Conservation (phyloP, 2,797 vertebrate species). For the Gymnothorax reevesii region DNA sequence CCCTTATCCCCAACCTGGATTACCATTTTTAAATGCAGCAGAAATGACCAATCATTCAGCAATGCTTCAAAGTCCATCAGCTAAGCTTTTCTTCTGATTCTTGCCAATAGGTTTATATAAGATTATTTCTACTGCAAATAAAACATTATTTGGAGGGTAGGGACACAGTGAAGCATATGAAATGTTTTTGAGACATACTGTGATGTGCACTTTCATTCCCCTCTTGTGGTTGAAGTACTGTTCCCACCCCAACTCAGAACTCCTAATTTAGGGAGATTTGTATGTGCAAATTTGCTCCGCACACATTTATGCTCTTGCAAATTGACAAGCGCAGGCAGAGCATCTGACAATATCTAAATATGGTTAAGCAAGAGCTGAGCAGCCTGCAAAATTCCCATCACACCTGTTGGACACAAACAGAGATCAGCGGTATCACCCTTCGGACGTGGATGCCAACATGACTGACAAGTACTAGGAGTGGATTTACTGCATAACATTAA, state of each 20-base stretch:
- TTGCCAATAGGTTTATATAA: constrained; percentile 25
- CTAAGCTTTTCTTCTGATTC: not conserved
- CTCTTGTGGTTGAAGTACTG: constrained; percentile 24
- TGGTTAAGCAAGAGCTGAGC: not conserved
- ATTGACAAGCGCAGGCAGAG: not conserved
- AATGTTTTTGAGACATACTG: constrained; percentile 34
- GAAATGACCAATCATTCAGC: constrained; percentile 18
- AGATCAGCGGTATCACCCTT: not conserved
- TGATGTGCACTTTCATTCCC: constrained; percentile 10
- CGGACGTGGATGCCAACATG: not conserved
- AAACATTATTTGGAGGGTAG: not conserved
- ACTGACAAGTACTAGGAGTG: not conserved
- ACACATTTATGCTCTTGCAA: not conserved
- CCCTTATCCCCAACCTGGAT: constrained; percentile 46
- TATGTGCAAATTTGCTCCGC: not conserved
- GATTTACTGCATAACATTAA: not conserved
- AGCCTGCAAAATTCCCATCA: not conserved
- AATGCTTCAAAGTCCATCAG: not conserved
- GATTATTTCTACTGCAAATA: constrained; percentile 35
- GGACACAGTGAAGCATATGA: constrained; percentile 44
- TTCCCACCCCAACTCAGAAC: not conserved
- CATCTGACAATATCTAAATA: not conserved
- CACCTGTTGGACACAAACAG: not conserved
- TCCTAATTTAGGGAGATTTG: not conserved
- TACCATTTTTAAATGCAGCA: constrained; percentile 59